Base-by-base conservation (phyloP, 2,888 invertebrate species). In the Nymphalis polychloros region DNA sequence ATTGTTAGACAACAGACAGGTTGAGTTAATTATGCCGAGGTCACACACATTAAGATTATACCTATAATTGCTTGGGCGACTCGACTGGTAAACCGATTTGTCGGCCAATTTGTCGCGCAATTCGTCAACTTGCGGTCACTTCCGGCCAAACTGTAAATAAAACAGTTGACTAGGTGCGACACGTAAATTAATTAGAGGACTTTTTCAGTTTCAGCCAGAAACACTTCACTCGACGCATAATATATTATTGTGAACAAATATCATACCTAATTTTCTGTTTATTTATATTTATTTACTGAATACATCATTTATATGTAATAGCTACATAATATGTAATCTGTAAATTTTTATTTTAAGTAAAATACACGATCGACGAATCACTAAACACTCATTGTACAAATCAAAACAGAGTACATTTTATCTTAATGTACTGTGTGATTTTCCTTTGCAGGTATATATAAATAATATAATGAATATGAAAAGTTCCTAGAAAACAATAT, bases 221-320 rank as follows among this genome's bases (percentile, higher is more conserved):
- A 78, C 73, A 75, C 71, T 76, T 71, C 77, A 79, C 78, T 81
- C 73, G 68, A 62, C 75, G 72, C 72, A 82, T 81, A 83, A 81
- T 70, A 73, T 75, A 73, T 81, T 86, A 86, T 87, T 87, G 78
- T 68, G 69, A 72, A 72, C 74, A 80, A 81, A 83, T 76, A 73
- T 57, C n/a, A n/a, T n/a, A n/a, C n/a, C n/a, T n/a, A n/a, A 27
- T 64, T 49, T 27, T 48, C 13, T 47, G 35, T n/a, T 57, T 19
- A 16, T 64, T 52, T 49, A 59, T 62, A 59, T 49, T 47, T 59
- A 17, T 27, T 53, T 23, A 53, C 16, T 50, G n/a, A 48, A 48
- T 48, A 48, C 16, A 48, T 48, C 17, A 6, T 17, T 5, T 17
- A 48, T 17, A 48, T 16, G 17, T 27, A 27, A 27, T 27, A 27